phyloP scores from a whole-genome alignment of 2,113 vertebrate genomes.

The Oophaga pumilio region DNA sequence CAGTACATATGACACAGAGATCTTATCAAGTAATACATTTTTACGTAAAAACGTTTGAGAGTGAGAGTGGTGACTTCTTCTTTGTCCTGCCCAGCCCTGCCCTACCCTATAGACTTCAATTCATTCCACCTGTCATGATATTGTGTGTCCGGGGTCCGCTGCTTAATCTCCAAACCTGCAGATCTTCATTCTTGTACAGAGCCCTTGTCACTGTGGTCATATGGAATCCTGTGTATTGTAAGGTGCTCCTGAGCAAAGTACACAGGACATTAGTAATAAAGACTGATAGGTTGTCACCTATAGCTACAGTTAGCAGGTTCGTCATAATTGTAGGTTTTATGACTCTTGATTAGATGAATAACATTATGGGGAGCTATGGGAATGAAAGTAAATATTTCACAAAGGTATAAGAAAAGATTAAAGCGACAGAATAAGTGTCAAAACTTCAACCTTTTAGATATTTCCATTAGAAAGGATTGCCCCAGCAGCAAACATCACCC shows the following conservation, averaged over 20 bases:
- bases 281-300: slow-evolving; percentile 2
- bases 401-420: slow-evolving; percentile 10
- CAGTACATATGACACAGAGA: neutral
- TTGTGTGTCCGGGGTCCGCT: neutral
- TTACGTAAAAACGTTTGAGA: neutral
- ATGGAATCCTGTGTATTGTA: neutral
- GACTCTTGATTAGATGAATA: neutral
- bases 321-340: neutral
- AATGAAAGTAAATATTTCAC: slow-evolving; percentile 23
- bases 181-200: slow-evolving; percentile 33
- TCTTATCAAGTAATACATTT: neutral
- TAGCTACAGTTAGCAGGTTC: neutral
- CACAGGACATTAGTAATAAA: neutral
- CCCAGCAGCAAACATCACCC: neutral
- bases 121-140: slow-evolving; percentile 22
- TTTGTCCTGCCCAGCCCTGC: neutral
- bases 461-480: slow-evolving; percentile 17
- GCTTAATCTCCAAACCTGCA: slow-evolving; percentile 37
- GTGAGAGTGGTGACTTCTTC: neutral
- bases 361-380: neutral
- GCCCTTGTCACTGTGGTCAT: neutral
- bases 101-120: neutral
- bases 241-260: neutral
- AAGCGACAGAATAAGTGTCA: slow-evolving; percentile 7
- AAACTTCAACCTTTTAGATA: slow-evolving; percentile 29